Percentiles rank a stretch among this genome's conserved stretches.
phyloP scores from a whole-genome alignment of 1,140 invertebrate genomes.

The Apocrypta bakeri region DNA sequence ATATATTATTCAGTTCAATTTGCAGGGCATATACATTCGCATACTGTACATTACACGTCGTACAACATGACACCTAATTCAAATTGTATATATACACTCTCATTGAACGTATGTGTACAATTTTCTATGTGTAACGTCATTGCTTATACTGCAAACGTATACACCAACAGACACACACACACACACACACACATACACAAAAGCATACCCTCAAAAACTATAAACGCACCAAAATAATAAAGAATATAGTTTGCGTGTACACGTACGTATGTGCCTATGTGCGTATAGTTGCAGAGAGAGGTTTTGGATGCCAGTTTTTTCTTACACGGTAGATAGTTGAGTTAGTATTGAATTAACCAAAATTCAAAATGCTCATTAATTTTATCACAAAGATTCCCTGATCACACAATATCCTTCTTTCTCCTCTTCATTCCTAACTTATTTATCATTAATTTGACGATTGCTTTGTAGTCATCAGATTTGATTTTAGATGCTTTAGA shows the following conservation, averaged over 20 bases:
- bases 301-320: background rate
- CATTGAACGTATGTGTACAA: slow-evolving; percentile 3
- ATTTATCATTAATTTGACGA: background rate
- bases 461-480: background rate
- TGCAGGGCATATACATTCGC: background rate
- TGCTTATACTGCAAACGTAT: background rate
- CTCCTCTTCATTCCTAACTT: background rate
- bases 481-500: slow-evolving; percentile 9
- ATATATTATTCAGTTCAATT: no score
- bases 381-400: slow-evolving; percentile 7
- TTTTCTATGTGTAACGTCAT: background rate
- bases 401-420: background rate
- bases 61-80: no score
- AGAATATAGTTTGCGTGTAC: background rate
- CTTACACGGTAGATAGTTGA: background rate
- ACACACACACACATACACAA: background rate
- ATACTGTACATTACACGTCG: no score
- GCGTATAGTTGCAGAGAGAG: background rate
- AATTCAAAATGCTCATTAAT: slow-evolving; percentile 6
- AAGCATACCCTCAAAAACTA: no score
- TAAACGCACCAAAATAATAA: background rate
- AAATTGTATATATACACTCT: slow-evolving; percentile 7
- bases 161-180: no score
- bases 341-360: background rate
- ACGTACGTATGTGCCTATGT: slow-evolving; percentile 13